Evolutionary conservation across 2,888 invertebrate species (phyloP).

Genomic region (Thera obeliscata): DNA sequence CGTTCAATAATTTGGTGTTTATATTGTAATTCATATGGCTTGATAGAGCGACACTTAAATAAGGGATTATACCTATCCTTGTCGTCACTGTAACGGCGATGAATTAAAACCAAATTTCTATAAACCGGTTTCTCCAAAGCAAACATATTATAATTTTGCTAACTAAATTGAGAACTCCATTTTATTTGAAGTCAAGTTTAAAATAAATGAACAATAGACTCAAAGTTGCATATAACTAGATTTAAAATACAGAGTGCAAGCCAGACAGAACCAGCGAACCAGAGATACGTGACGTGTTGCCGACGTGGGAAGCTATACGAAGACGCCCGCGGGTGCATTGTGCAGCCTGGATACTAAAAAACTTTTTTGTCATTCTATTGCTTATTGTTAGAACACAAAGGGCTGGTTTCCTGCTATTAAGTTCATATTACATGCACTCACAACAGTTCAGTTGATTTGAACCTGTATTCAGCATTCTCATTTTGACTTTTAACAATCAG

Average conservation of each 20-base stretch:
- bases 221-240: conserved; percentile 1
- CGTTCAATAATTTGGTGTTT: too few species aligned
- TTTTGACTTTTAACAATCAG: conserved; percentile 11
- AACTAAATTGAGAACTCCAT: too few species aligned
- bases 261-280: conserved; percentile 13
- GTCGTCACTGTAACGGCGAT: not conserved
- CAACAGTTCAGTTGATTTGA: conserved; percentile 40
- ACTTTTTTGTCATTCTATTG: conserved; percentile 74
- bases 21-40: too few species aligned
- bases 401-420: conserved; percentile 74
- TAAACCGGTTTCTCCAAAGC: not conserved
- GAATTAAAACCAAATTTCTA: too few species aligned
- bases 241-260: conserved; percentile 16
- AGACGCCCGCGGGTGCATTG: conserved; percentile 72
- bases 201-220: not conserved
- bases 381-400: conserved; percentile 76
- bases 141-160: not conserved
- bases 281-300: conserved; percentile 23
- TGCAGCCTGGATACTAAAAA: conserved; percentile 70
- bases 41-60: not conserved
- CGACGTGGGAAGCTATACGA: conserved; percentile 70
- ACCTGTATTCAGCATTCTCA: conserved; percentile 15
- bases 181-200: too few species aligned
- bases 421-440: conserved; percentile 57
- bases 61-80: not conserved